Conservation (phyloP, 2,888 invertebrate species). For the Mythimna loreyi region DNA sequence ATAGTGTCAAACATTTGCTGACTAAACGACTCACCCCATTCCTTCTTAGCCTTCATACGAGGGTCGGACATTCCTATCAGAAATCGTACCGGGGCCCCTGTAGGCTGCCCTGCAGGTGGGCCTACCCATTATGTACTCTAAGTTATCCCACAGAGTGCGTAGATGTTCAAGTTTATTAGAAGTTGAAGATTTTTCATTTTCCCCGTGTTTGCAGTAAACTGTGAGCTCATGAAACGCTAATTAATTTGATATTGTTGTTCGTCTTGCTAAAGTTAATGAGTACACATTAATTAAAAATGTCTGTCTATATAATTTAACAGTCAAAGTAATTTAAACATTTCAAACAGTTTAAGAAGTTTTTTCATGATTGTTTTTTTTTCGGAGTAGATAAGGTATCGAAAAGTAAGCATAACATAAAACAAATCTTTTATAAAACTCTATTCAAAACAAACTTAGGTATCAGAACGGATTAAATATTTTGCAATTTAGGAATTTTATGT, state of each 20-base stretch:
- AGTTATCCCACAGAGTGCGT: constrained; percentile 7
- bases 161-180: constrained; percentile 14
- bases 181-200: constrained; percentile 13
- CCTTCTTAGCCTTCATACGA: no score
- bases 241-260: constrained; percentile 36
- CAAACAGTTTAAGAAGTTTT: background rate
- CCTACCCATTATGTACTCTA: no score
- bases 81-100: no score
- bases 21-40: no score
- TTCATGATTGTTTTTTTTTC: background rate
- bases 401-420: background rate
- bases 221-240: constrained; percentile 8
- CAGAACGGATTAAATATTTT: no score
- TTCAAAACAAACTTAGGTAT: no score
- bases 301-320: background rate
- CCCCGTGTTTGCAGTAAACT: constrained; percentile 1
- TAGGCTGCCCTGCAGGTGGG: no score
- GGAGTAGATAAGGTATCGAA: background rate
- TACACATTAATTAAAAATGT: constrained; percentile 22
- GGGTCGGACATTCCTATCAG: no score
- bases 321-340: background rate
- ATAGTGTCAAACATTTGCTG: no score
- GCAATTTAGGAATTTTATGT: no score
- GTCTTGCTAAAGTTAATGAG: constrained; percentile 14
- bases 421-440: no score